Conservation (phyloP, 2,888 invertebrate species). For the Gasteruption jaculator region DNA sequence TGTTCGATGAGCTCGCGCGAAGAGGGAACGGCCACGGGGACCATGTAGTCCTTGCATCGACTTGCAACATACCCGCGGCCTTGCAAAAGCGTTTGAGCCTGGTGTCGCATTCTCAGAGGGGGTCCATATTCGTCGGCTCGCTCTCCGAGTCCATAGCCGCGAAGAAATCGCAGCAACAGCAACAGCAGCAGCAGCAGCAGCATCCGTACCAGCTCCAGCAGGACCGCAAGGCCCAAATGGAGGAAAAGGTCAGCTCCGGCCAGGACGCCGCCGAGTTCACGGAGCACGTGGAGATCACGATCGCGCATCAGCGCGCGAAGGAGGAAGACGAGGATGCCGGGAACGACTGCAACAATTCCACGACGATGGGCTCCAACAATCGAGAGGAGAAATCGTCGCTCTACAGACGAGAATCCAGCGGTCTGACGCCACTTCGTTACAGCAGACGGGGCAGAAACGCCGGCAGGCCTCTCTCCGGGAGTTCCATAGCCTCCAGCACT, state of each 20-base stretch:
- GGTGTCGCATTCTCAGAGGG: conserved; percentile 37
- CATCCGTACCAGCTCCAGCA: too few species aligned
- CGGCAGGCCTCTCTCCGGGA: conserved; percentile 69
- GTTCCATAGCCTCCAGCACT: conserved; percentile 69
- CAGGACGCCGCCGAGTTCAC: conserved; percentile 6
- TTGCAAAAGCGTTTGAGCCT: conserved; percentile 45
- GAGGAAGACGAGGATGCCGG: conserved; percentile 3
- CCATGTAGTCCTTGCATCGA: conserved; percentile 32
- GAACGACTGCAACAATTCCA: conserved; percentile 10
- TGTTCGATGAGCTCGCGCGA: conserved; percentile 74
- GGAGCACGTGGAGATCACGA: conserved; percentile 4
- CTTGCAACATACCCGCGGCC: conserved; percentile 36
- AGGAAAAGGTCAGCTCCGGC: conserved; percentile 2
- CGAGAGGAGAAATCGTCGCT: conserved; percentile 51
- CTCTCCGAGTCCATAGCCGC: conserved; percentile 23
- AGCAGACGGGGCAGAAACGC: conserved; percentile 54
- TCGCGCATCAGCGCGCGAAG: not conserved
- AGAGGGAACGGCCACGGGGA: conserved; percentile 36
- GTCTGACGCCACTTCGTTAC: conserved; percentile 45
- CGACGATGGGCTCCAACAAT: conserved; percentile 31
- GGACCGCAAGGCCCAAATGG: not conserved
- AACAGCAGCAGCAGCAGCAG: too few species aligned
- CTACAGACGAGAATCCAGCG: conserved; percentile 47
- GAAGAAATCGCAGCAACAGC: conserved; percentile 1
- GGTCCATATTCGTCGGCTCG: conserved; percentile 41